Evolutionary conservation across 2,113 vertebrate genomes (phyloP), one percentile per base, ranked within the genome.

Genomic region (Gobius niger): DNA sequence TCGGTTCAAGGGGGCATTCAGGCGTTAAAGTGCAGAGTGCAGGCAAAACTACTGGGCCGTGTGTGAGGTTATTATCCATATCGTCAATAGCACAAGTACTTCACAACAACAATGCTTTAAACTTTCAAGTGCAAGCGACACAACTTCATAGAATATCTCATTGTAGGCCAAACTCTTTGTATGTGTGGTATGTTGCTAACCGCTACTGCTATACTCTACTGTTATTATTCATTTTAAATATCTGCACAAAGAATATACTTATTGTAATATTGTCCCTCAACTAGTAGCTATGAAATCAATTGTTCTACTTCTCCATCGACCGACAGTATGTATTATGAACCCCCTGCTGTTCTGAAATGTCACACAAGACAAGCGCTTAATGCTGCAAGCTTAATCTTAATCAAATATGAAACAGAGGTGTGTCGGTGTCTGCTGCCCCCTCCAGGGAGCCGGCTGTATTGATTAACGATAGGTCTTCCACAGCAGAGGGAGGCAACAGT

Each of bases 1-100:
- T 81, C 24, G 75, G 82, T 81, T 56, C 54, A 24, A 34, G 60
- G 68, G 57, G 74, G 80, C 89, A 90, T 89, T 89, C 87, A 82
- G 82, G 83, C 70, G 85, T 91, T 91, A 90, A 87, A 76, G 86
- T 89, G 90, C 90, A 77, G 86, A 73, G 85, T 77, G 82, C 82
- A 86, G 87, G 82, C 89, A 86, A 34, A 74, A 77, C 76, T 74
- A 70, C 62, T 11, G 79, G 72, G 80, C 61, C 74, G 52, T 63
- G 57, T 67, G 67, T 74, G 73, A 56, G 83, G 73, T 87, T 73
- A 80, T 86, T 73, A 81, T 76, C 78, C 76, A 78, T 41, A 72
- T 82, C 68, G 41, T 19, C 49, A 63, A 70, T 60, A 68, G 64
- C 75, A 88, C 86, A 65, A 10, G 73, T 71, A 65, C 80, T 76